Percentiles rank a stretch among this genome's conserved stretches.
phyloP scores from a whole-genome alignment of 2,888 invertebrate species.

The Philonicus albiceps region DNA sequence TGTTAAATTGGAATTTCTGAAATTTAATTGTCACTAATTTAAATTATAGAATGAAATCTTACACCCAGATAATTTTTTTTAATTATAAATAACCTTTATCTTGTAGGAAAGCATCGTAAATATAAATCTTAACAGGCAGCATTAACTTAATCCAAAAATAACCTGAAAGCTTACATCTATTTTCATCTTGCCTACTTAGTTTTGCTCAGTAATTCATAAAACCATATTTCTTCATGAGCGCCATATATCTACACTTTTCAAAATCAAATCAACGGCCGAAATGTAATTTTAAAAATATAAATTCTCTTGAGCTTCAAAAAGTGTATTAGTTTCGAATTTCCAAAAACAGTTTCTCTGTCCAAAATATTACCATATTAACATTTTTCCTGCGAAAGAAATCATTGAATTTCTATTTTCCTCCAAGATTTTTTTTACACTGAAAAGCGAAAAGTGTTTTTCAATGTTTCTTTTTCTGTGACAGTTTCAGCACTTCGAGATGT shows the following conservation, averaged over 20 bases:
- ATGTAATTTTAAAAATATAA: not conserved
- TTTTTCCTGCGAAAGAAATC: not conserved
- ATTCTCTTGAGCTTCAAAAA: not conserved
- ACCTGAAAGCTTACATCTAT: too few species aligned
- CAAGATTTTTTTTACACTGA: not conserved
- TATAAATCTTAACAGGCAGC: too few species aligned
- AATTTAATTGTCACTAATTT: too few species aligned
- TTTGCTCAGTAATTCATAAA: too few species aligned
- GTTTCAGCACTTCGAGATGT: not conserved
- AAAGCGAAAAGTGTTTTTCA: not conserved
- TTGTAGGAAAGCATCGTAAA: too few species aligned
- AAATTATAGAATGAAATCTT: too few species aligned
- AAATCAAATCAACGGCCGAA: not conserved
- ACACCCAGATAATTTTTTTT: too few species aligned
- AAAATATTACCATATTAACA: not conserved
- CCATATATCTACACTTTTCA: not conserved
- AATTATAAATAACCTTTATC: too few species aligned
- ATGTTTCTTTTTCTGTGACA: not conserved
- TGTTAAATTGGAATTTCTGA: too few species aligned
- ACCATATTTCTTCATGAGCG: too few species aligned
- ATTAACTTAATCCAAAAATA: too few species aligned
- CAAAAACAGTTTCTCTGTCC: not conserved
- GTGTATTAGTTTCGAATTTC: not conserved
- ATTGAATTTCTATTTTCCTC: not conserved
- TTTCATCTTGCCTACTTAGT: too few species aligned